These are phyloP conservation scores for Tetraodon nigroviridis DNA, from an alignment of 2,113 vertebrate genomes.

Conservation along the genomic window DNA sequence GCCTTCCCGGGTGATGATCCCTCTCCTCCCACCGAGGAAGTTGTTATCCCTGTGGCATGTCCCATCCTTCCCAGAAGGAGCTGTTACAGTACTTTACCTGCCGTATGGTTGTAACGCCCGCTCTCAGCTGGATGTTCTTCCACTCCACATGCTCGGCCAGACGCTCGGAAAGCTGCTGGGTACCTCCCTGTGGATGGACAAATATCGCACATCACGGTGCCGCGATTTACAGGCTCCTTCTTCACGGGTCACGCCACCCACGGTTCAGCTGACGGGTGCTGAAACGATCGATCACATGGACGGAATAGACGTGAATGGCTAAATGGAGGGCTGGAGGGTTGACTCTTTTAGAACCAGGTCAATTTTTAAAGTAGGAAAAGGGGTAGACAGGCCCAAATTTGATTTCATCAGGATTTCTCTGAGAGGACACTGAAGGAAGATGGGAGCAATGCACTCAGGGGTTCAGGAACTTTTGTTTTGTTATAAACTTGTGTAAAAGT, in stretches of 20 bases:
- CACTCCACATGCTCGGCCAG: slow-evolving; percentile 66
- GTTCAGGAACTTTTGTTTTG: not conserved
- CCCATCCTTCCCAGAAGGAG: slow-evolving; percentile 60
- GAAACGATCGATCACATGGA: too few species aligned
- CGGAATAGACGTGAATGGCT: too few species aligned
- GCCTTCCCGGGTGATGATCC: slow-evolving; percentile 41
- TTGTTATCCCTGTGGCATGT: slow-evolving; percentile 59
- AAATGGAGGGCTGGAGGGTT: too few species aligned
- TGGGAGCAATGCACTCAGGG: too few species aligned
- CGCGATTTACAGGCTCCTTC: too few species aligned
- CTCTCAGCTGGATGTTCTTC: slow-evolving; percentile 64
- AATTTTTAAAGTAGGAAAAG: too few species aligned
- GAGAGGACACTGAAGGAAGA: too few species aligned
- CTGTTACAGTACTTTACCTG: slow-evolving; percentile 70
- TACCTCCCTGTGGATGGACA: slow-evolving; percentile 74
- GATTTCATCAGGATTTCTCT: too few species aligned
- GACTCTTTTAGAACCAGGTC: too few species aligned
- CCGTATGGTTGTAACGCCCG: slow-evolving; percentile 71
- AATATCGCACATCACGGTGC: slow-evolving; percentile 22
- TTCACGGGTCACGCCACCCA: too few species aligned
- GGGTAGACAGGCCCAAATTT: too few species aligned
- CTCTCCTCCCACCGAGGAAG: slow-evolving; percentile 50
- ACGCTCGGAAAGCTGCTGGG: slow-evolving; percentile 71
- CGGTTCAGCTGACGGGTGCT: too few species aligned
- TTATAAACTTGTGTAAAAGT: not conserved